Evolutionary conservation across 2,113 vertebrate species (phyloP).

Genomic region (Petaurus breviceps): DNA sequence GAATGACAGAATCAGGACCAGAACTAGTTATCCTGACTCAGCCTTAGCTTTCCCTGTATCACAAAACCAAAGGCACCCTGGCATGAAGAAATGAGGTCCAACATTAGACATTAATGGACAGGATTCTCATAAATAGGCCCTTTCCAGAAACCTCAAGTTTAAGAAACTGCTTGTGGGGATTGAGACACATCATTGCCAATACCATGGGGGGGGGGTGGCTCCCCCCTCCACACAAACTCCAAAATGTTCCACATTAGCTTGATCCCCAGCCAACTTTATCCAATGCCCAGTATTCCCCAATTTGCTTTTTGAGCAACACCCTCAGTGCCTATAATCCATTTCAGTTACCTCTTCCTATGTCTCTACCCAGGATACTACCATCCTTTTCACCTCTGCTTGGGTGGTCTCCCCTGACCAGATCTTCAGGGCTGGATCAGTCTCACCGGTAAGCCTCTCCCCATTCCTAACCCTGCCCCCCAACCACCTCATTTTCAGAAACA

Average conservation of each 20-base stretch:
- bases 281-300: background rate
- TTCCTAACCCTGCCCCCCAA: background rate
- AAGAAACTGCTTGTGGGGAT: background rate
- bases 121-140: background rate
- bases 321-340: background rate
- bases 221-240: background rate
- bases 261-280: background rate
- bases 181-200: background rate
- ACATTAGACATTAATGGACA: background rate
- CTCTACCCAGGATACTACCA: background rate
- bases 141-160: background rate
- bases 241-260: background rate
- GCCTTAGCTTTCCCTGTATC: background rate
- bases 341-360: background rate
- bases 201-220: no score
- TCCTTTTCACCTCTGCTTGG: background rate
- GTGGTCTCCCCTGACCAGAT: background rate
- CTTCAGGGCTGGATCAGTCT: background rate
- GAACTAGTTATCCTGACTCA: background rate
- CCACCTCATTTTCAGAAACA: constrained; percentile 1
- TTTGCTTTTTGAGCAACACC: background rate
- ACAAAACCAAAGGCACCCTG: background rate
- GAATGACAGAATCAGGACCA: background rate
- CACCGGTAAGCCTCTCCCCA: background rate
- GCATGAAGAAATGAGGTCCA: background rate